These are phyloP conservation scores for Drosophila tsacasi DNA, from an alignment of 1,140 invertebrate genomes.

Conservation along the genomic window DNA sequence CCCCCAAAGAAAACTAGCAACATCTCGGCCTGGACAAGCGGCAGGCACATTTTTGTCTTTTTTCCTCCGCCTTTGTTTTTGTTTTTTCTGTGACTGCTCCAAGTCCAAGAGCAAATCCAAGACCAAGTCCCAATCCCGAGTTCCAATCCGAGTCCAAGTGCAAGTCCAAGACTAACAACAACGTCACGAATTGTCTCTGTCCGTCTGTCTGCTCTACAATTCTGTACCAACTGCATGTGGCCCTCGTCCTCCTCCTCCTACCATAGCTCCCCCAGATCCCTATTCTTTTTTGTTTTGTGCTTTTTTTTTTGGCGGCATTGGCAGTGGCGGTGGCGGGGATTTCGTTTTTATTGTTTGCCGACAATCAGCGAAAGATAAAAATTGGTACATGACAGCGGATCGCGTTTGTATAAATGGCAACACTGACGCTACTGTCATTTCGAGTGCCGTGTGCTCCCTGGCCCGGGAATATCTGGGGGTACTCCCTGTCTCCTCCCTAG, in stretches of 20 bases:
- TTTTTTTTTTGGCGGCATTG: slow-evolving; percentile 27
- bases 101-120: slow-evolving; percentile 15
- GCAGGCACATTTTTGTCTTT: slow-evolving; percentile 62
- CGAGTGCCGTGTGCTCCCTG: slow-evolving; percentile 53
- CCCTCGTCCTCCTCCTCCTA: not conserved
- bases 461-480: not conserved
- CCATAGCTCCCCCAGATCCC: slow-evolving; percentile 20
- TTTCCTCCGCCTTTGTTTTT: slow-evolving; percentile 15
- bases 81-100: slow-evolving; percentile 5
- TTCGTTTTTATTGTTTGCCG: slow-evolving; percentile 84
- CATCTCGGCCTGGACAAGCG: slow-evolving; percentile 53
- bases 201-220: slow-evolving; percentile 73
- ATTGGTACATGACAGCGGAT: slow-evolving; percentile 85
- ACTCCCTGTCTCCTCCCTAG: not conserved
- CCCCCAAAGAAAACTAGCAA: slow-evolving; percentile 40
- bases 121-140: slow-evolving; percentile 33
- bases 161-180: slow-evolving; percentile 82
- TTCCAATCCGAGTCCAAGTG: slow-evolving; percentile 37
- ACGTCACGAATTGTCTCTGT: slow-evolving; percentile 84
- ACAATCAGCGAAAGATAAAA: slow-evolving; percentile 84
- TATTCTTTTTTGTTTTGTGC: slow-evolving; percentile 27
- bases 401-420: slow-evolving; percentile 84
- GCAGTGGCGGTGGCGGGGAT: slow-evolving; percentile 51
- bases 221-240: slow-evolving; percentile 57
- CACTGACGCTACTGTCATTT: slow-evolving; percentile 83